phyloP scores from a whole-genome alignment of 2,113 vertebrate species.

The Platanista minor region DNA sequence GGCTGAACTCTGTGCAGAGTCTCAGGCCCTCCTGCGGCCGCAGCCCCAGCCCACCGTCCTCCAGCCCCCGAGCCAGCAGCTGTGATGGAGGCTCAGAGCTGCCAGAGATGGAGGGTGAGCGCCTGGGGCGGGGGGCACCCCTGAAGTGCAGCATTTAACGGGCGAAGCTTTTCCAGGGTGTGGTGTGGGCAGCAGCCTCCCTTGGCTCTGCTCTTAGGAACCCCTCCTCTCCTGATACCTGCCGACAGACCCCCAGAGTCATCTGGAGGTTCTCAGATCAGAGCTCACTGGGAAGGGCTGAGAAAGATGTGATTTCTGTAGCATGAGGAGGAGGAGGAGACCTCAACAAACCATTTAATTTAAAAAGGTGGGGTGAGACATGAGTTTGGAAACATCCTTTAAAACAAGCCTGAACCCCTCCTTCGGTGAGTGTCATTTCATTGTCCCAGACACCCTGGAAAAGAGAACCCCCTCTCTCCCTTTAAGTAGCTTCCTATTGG shows the following conservation, averaged over 20 bases:
- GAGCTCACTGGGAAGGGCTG: not conserved
- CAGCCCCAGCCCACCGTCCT: not conserved
- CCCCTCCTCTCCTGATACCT: rapidly evolving
- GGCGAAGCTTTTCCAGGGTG: not conserved
- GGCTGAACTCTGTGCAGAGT: no score
- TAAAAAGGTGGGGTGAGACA: no score
- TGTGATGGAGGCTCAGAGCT: not conserved
- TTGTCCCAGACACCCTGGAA: not conserved
- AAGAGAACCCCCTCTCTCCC: not conserved
- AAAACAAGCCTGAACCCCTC: not conserved
- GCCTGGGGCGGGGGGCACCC: not conserved
- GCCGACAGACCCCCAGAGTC: not conserved
- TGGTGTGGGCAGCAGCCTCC: not conserved
- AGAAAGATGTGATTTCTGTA: not conserved
- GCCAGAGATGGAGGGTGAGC: not conserved
- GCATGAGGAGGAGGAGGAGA: not conserved
- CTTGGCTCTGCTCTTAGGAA: not conserved
- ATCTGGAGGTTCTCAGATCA: not conserved
- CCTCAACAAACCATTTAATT: not conserved
- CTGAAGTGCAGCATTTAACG: not conserved
- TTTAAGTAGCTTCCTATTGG: not conserved
- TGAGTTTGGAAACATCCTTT: not conserved
- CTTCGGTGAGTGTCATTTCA: no score
- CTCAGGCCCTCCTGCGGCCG: not conserved
- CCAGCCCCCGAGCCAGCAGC: rapidly evolving